Evolutionary conservation across 2,797 vertebrate genomes (phyloP), one percentile per base, ranked within the genome.

Genomic region (Silurus aristotelis): DNA sequence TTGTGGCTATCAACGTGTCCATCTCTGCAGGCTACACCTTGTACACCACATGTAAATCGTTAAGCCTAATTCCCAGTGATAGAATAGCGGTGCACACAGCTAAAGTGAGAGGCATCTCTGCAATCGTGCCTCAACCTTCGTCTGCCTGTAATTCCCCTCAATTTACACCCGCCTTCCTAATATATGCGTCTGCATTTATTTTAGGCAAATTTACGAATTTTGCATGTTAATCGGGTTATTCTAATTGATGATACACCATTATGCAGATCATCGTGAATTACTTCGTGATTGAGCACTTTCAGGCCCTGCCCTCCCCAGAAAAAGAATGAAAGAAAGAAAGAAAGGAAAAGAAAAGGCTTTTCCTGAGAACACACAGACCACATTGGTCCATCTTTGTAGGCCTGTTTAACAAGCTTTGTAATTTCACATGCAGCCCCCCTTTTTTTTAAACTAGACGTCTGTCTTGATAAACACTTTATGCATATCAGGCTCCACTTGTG

Each of bases 201-300:
- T 97, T 95, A 94, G 92, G 93, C 94, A 93, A 92, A 94, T 94
- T 91, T 86, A 84, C 95, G 93, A 91, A 95, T 96, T 96, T 94
- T 93, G 91, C 95, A 95, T 94, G 92, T 96, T 96, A 96, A 97
- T 96, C 95, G 87, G 90, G 95, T 97, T 97, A 96, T 95, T 96
- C 93, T 96, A 95, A 97, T 96, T 96, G 96, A 97, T 95, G 95
- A 94, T 91, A 81, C 94, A 91, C 93, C 94, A 93, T 94, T 93
- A 95, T 94, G 93, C 92, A 91, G 94, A 92, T 95, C 92, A 87
- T 83, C 92, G 92, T 92, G 91, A 94, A 94, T 96, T 96, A 95
- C 92, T 90, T 90, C 92, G 91, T 94, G 91, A 95, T 92, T 67
- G 92, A 94, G 91, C 91, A 93, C 90, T 88, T 85, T 80, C 85